phyloP scores from a whole-genome alignment of 2,888 invertebrate species.

The Lutraria lutraria region DNA sequence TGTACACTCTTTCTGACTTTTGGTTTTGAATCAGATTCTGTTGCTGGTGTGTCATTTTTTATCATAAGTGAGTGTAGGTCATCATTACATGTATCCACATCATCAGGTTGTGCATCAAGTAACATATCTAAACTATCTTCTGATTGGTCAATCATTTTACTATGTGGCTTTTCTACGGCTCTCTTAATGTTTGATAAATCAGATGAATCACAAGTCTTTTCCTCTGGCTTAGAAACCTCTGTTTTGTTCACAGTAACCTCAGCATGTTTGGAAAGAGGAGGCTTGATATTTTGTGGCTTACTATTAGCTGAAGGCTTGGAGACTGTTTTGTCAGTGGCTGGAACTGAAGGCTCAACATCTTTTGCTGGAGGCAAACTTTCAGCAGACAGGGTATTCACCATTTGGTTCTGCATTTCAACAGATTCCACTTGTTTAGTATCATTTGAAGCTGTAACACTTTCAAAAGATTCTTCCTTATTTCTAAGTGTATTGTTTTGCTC shows the following conservation, averaged over 20 bases:
- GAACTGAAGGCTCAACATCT: neutral
- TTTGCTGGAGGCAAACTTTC: slow-evolving; percentile 7
- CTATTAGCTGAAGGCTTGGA: no score
- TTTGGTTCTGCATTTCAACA: slow-evolving; percentile 1
- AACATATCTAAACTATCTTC: slow-evolving; percentile 39
- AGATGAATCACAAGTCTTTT: neutral
- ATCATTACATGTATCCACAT: neutral
- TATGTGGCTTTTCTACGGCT: neutral
- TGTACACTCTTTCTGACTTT: neutral
- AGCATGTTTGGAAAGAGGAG: neutral
- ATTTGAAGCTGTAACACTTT: neutral
- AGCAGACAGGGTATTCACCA: slow-evolving; percentile 36
- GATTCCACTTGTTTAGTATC: neutral
- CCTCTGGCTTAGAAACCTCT: neutral
- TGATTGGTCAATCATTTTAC: neutral
- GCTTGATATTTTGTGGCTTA: no score
- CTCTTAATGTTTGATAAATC: neutral
- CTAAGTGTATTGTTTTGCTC: neutral
- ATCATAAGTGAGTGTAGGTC: neutral
- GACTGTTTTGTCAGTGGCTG: neutral
- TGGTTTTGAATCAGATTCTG: neutral
- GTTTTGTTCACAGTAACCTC: neutral
- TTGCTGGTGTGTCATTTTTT: neutral
- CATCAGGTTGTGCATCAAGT: neutral
- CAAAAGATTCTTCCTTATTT: neutral